Evolutionary conservation across 2,797 vertebrate genomes (phyloP), one percentile per base, ranked within the genome.

Genomic region (Serranus cabrilla): DNA sequence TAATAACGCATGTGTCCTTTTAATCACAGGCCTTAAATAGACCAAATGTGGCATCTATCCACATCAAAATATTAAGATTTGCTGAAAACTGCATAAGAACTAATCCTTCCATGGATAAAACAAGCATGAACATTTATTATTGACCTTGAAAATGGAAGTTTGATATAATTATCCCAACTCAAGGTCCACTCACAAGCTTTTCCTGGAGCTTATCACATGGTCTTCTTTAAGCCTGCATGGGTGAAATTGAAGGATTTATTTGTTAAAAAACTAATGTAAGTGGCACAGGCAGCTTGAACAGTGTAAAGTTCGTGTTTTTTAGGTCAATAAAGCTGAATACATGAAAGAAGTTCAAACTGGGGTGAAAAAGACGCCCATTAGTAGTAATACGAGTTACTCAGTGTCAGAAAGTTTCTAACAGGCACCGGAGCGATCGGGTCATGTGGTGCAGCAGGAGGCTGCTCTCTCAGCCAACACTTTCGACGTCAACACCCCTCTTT

Each of bases 381-480:
- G 37, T n/a, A 37, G 20, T 52, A 46, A 49, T 25, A 5, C 27
- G 11, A 68, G 14, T 59, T 27, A 9, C 23, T 31, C n/a, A 45
- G 47, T 31, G 39, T 60, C 47, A 14, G 13, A 56, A 72, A 39
- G 20, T 79, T 56, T 11, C 6, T 11, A 70, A 56, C 20, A 61
- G 39, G 14, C 25, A 65, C 14, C 40, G 6, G 23, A 16, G 34
- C 13, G 10, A 40, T 65, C 11, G 20, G 13, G 14, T 70, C n/a
- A 81, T 45, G 21, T 34, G 3, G 21, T 54, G 54, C 67, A 65
- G 52, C 31, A 25, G 6, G 42, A 66, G 46, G 17, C n/a, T 7
- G 56, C 37, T 73, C 25, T 73, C 42, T 49, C 51, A 76, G 71
- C 66, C 59, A 66, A 45, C 56, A 39, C 63, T 25, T 27, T 20